Conservation (phyloP, 2,888 invertebrate species). For the Cryptus armator region DNA sequence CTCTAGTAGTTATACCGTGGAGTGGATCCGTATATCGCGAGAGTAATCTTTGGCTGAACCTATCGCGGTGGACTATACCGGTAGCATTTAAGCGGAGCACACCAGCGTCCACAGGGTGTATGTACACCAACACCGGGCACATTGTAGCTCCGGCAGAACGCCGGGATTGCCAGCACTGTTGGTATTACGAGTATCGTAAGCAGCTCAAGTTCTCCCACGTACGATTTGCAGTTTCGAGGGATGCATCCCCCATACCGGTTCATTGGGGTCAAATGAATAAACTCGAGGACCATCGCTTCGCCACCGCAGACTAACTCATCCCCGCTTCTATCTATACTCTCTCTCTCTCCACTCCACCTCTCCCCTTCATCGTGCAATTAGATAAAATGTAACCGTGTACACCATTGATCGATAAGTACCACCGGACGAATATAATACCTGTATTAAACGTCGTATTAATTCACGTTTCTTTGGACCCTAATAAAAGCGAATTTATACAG, state of each 20-base stretch:
- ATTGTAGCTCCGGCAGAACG: slow-evolving; percentile 12
- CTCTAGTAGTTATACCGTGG: slow-evolving; percentile 62
- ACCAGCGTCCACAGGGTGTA: slow-evolving; percentile 9
- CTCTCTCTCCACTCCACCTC: no score
- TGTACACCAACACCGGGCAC: not conserved
- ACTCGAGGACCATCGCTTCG: not conserved
- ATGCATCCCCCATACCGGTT: slow-evolving; percentile 19
- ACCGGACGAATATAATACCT: slow-evolving; percentile 20
- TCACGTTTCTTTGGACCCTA: slow-evolving; percentile 21
- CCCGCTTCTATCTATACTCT: not conserved
- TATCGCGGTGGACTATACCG: slow-evolving; percentile 60
- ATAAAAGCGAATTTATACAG: slow-evolving; percentile 24
- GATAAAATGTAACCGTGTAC: slow-evolving; percentile 19
- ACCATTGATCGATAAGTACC: not conserved
- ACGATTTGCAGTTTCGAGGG: slow-evolving; percentile 47
- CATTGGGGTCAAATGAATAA: slow-evolving; percentile 47
- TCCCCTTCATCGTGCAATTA: not conserved
- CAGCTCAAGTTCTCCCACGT: slow-evolving; percentile 36
- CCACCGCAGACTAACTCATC: slow-evolving; percentile 21
- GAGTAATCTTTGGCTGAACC: slow-evolving; percentile 65
- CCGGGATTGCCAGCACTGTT: slow-evolving; percentile 29
- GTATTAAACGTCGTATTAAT: slow-evolving; percentile 32
- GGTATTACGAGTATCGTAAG: slow-evolving; percentile 56
- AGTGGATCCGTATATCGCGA: slow-evolving; percentile 63
- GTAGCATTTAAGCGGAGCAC: slow-evolving; percentile 61